Evolutionary conservation across 2,797 vertebrate species (phyloP).

Genomic region (Betta splendens): DNA sequence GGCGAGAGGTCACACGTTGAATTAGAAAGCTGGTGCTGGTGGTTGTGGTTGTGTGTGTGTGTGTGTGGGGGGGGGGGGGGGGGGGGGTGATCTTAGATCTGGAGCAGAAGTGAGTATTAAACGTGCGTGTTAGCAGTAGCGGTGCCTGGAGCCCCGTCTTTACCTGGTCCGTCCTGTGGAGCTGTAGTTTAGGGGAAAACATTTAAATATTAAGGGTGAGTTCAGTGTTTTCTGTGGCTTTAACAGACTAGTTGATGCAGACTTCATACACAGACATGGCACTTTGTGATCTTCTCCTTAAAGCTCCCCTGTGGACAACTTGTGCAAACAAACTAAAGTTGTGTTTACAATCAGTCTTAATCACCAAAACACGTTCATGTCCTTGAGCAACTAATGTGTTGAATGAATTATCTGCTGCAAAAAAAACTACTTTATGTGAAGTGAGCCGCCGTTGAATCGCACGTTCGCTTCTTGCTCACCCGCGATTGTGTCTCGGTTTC

Average conservation of each 20-base stretch:
- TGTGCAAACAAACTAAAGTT: slow-evolving; percentile 4
- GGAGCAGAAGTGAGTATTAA: slow-evolving; percentile 74
- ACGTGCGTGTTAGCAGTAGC: slow-evolving; percentile 70
- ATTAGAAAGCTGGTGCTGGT: slow-evolving; percentile 79
- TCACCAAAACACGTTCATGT: background rate
- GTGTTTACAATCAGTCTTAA: slow-evolving; percentile 1
- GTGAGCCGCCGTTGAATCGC: background rate
- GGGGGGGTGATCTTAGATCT: slow-evolving; percentile 71
- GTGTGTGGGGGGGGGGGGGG: too few species aligned
- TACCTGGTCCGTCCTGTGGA: slow-evolving; percentile 45
- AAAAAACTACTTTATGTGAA: background rate
- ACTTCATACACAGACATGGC: too few species aligned
- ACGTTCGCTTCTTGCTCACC: slow-evolving; percentile 1
- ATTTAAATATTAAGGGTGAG: slow-evolving; percentile 51
- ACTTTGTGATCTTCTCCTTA: background rate
- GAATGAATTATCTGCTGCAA: background rate
- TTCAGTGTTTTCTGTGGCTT: slow-evolving; percentile 36
- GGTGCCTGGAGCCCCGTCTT: slow-evolving; percentile 61
- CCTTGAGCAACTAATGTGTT: background rate
- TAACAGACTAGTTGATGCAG: too few species aligned
- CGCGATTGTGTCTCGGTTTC: too few species aligned
- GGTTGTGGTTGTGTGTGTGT: too few species aligned
- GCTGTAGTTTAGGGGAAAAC: slow-evolving; percentile 40
- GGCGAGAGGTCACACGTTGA: slow-evolving; percentile 82
- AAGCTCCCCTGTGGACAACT: background rate